Conservation (phyloP, 1,140 invertebrate genomes). For the Zaprionus camerounensis region DNA sequence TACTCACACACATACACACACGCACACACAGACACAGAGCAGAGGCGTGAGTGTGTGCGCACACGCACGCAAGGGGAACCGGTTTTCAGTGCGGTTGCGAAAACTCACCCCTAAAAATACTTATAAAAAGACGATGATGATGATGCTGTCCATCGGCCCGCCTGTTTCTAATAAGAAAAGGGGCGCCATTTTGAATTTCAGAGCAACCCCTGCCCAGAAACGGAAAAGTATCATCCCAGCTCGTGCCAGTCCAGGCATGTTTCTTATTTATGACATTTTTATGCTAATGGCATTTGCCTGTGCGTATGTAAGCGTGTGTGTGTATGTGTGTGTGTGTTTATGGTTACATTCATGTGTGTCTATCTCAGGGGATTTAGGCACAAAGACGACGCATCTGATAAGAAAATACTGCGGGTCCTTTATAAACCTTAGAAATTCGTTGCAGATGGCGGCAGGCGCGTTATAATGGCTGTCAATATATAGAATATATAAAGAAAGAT, state of each 20-base stretch:
- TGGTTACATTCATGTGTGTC: background rate
- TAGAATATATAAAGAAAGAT: background rate
- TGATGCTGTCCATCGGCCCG: slow-evolving; percentile 17
- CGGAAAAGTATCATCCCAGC: slow-evolving; percentile 9
- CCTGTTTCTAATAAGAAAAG: slow-evolving; percentile 79
- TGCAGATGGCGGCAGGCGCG: slow-evolving; percentile 20
- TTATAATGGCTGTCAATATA: slow-evolving; percentile 14
- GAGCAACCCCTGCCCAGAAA: slow-evolving; percentile 61
- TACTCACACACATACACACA: slow-evolving; percentile 23
- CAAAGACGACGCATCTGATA: slow-evolving; percentile 61
- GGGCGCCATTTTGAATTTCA: slow-evolving; percentile 75
- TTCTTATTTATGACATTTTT: slow-evolving; percentile 83
- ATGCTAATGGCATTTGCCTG: slow-evolving; percentile 75
- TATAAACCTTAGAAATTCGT: background rate
- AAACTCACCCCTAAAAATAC: slow-evolving; percentile 68
- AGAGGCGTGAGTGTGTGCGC: slow-evolving; percentile 65
- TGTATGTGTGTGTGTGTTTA: slow-evolving; percentile 33
- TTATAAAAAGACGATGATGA: slow-evolving; percentile 49
- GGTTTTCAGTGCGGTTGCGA: slow-evolving; percentile 54
- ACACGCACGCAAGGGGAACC: slow-evolving; percentile 40
- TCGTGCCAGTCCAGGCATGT: slow-evolving; percentile 49
- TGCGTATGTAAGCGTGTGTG: slow-evolving; percentile 22
- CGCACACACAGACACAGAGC: slow-evolving; percentile 29
- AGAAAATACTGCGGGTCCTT: slow-evolving; percentile 61
- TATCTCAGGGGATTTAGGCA: slow-evolving; percentile 54